Evolutionary conservation across 2,888 invertebrate genomes (phyloP).

Genomic region (Crematogaster levior): DNA sequence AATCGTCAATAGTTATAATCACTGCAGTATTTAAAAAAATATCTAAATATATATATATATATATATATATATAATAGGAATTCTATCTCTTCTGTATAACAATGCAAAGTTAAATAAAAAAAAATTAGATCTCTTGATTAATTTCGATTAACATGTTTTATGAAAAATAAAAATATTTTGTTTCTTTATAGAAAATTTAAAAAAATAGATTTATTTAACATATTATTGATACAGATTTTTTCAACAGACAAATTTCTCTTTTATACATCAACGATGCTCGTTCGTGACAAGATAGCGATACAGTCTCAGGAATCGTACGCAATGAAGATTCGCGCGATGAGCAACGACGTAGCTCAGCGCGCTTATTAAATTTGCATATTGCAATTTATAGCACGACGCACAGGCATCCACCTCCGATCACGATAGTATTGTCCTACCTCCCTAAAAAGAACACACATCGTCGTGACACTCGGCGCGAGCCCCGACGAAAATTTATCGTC

Average conservation of each 20-base stretch:
- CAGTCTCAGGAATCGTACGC: constrained; percentile 46
- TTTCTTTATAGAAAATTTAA: background rate
- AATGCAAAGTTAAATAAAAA: background rate
- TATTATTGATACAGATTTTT: background rate
- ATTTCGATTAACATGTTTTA: background rate
- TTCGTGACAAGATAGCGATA: constrained; percentile 52
- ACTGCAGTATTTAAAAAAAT: background rate
- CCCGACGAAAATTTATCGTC: constrained; percentile 11
- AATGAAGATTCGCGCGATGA: constrained; percentile 60
- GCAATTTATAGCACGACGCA: constrained; percentile 78
- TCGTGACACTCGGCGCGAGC: constrained; percentile 31
- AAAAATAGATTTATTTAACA: background rate
- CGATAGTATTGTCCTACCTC: constrained; percentile 77
- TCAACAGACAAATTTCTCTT: background rate
- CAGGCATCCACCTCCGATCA: constrained; percentile 76
- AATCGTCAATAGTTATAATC: background rate
- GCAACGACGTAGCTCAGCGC: constrained; percentile 63
- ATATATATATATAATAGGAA: no score
- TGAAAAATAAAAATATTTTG: background rate
- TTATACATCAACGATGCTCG: constrained; percentile 28
- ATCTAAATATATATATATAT: background rate
- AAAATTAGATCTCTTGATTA: background rate
- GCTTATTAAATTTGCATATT: constrained; percentile 82
- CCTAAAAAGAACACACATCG: constrained; percentile 55
- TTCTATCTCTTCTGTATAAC: background rate